Percentiles rank a stretch among this genome's conserved stretches.
phyloP scores from a whole-genome alignment of 2,888 invertebrate species.

The Ypsolopha scabrella region DNA sequence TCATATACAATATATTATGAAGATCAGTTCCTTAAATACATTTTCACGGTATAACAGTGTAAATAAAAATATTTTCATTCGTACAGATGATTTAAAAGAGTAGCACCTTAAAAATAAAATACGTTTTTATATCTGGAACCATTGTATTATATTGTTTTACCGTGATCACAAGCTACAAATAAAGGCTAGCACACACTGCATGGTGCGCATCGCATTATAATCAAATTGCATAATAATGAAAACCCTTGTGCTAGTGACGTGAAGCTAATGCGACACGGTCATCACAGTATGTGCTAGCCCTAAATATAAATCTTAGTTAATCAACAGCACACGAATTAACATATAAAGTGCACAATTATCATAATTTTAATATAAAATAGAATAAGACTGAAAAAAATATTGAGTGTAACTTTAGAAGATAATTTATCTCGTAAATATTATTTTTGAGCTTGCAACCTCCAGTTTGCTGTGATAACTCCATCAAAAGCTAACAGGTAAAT shows the following conservation, averaged over 20 bases:
- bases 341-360: slow-evolving; percentile 55
- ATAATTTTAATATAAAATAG: slow-evolving; percentile 46
- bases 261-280: neutral
- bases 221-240: too few species aligned
- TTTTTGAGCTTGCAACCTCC: slow-evolving; percentile 43
- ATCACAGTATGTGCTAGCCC: neutral
- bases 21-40: slow-evolving; percentile 45
- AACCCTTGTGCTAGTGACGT: too few species aligned
- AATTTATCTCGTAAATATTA: slow-evolving; percentile 15
- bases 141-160: too few species aligned
- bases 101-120: too few species aligned
- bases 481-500: neutral
- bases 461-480: slow-evolving; percentile 46
- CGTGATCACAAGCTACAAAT: too few species aligned
- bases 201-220: too few species aligned
- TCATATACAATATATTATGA: slow-evolving; percentile 30
- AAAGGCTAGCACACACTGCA: too few species aligned
- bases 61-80: too few species aligned
- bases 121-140: too few species aligned
- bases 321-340: slow-evolving; percentile 38
- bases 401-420: slow-evolving; percentile 29
- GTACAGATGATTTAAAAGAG: too few species aligned
- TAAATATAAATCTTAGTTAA: neutral
- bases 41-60: too few species aligned
- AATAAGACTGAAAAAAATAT: slow-evolving; percentile 54